Conservation (phyloP, 2,888 invertebrate genomes). For the Ditylenchus weischeri region DNA sequence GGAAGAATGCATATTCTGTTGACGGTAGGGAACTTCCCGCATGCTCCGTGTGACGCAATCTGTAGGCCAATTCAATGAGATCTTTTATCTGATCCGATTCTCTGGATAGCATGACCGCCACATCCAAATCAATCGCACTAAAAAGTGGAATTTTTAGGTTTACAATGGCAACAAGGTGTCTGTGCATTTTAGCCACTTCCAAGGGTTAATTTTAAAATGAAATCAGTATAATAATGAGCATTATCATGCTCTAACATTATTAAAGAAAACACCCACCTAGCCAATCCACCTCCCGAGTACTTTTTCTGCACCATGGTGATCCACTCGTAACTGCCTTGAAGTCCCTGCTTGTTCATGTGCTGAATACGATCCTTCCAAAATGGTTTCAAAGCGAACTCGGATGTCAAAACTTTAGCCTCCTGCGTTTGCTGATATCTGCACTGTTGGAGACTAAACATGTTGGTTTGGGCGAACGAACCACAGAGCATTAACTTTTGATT, state of each 20-base stretch:
- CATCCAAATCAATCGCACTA: conserved; percentile 56
- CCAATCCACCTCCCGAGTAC: conserved; percentile 50
- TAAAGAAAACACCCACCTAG: conserved; percentile 35
- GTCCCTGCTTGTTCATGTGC: conserved; percentile 39
- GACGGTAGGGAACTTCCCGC: conserved; percentile 73
- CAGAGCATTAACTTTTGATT: too few relatives aligned
- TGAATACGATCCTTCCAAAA: conserved; percentile 40
- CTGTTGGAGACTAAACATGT: too few relatives aligned
- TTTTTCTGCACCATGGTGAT: conserved; percentile 56
- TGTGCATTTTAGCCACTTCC: too few relatives aligned
- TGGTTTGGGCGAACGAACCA: too few relatives aligned
- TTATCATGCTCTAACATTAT: neutral
- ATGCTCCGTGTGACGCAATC: conserved; percentile 67
- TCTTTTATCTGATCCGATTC: conserved; percentile 55
- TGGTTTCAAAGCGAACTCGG: conserved; percentile 30
- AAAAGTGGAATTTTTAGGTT: conserved; percentile 14
- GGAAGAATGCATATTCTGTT: conserved; percentile 77
- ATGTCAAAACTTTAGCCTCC: conserved; percentile 8
- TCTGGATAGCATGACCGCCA: conserved; percentile 50
- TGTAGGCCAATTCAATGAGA: conserved; percentile 50
- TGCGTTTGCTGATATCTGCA: too few relatives aligned
- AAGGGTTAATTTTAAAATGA: too few relatives aligned
- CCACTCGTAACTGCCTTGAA: conserved; percentile 56
- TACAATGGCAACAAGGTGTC: too few relatives aligned
- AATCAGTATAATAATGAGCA: neutral